Base-by-base conservation (phyloP, 2,797 vertebrate species). In the Mormyrops boulengeri region DNA sequence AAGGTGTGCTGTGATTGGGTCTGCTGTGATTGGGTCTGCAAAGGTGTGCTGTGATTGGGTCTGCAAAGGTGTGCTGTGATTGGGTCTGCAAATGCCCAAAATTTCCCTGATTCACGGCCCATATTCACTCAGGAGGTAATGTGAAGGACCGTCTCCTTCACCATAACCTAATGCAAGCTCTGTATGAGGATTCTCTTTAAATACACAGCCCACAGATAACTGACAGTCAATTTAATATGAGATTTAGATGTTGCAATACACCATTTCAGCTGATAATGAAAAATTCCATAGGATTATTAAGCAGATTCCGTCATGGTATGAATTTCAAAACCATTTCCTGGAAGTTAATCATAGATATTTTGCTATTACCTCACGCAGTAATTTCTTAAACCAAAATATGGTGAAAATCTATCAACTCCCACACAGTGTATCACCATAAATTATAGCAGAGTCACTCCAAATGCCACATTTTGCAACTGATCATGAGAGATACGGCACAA, bases 391-490 rank as follows among this genome's bases (percentile, higher is more conserved):
- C 69, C 38, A 41, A 69, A 77, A 41, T 77, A 41, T 77, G 69
- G 34, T 77, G 38, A 77, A 77, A 38, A 77, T 77, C 69, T 77
- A 95, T 94, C 94, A 92, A 91, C 93, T 96, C 94, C 94, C 95
- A 95, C 94, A 95, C 95, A 96, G 95, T 95, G 95, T 94, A 93
- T 94, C 95, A 96, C 95, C 38, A 19, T 77, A 77, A 77, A 77
- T 41, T 38, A 77, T 19, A 90, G 84, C 90, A 90, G 91, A 92
- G 93, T 94, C 93, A 93, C 91, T 93, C 89, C 89, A 94, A 92
- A 93, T 93, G 90, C 34, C 55, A 88, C 91, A 92, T 92, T 34
- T 12, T 69, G 62, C 62, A 69, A 69, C 62, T 41, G 69, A 77
- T 41, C 4, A 77, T 41, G 69, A 77, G 12, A 41, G 17, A 77